Evolutionary conservation across 2,113 vertebrate species (phyloP).

Genomic region (Hipposideros armiger): DNA sequence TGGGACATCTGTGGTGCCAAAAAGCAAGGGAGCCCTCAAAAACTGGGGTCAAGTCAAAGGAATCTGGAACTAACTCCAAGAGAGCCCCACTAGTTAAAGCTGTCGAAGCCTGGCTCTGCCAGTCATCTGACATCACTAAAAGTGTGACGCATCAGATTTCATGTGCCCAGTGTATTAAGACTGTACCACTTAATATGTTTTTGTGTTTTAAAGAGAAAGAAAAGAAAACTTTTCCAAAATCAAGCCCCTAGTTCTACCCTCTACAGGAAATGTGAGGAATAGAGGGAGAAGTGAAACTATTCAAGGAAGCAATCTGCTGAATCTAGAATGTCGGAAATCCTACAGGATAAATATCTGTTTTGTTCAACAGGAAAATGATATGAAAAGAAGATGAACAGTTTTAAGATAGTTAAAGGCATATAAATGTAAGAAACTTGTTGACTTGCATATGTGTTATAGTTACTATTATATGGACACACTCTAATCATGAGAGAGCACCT

Average conservation of each 20-base stretch:
- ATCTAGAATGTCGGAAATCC: background rate
- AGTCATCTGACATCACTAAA: background rate
- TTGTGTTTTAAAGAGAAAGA: background rate
- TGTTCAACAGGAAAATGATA: background rate
- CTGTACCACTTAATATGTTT: background rate
- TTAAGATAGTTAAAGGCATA: background rate
- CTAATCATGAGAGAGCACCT: background rate
- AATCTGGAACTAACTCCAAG: background rate
- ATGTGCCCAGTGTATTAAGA: background rate
- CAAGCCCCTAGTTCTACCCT: background rate
- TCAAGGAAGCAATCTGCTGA: background rate
- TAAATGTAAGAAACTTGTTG: background rate
- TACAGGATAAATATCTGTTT: background rate
- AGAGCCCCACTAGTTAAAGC: background rate
- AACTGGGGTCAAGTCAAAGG: background rate
- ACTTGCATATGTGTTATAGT: background rate
- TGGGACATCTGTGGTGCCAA: background rate
- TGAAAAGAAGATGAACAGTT: background rate
- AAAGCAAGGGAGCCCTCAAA: background rate
- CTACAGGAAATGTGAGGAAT: background rate
- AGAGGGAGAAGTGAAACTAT: background rate
- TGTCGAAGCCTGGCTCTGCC: background rate
- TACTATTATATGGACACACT: background rate
- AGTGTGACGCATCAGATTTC: background rate
- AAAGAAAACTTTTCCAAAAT: background rate